Conservation (phyloP, 2,113 vertebrate genomes). For the Guaruba guarouba region DNA sequence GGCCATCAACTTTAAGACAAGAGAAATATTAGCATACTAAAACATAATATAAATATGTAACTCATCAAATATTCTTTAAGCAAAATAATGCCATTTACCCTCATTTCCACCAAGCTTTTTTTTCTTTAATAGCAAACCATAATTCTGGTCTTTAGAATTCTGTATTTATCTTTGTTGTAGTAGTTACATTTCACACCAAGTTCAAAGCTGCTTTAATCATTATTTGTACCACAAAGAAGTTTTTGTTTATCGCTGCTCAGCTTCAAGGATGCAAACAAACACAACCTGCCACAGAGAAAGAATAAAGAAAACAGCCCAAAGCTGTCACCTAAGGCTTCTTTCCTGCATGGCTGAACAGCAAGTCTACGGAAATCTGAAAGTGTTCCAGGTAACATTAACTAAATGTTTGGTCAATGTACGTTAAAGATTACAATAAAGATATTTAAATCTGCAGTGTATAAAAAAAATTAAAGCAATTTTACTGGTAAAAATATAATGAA, state of each 20-base stretch:
- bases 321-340: slow-evolving; percentile 19
- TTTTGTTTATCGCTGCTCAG: slow-evolving; percentile 51
- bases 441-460: slow-evolving; percentile 31
- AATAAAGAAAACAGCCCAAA: slow-evolving; percentile 54
- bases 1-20: neutral
- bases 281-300: slow-evolving; percentile 47
- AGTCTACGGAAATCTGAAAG: slow-evolving; percentile 18
- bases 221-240: slow-evolving; percentile 63
- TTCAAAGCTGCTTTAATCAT: slow-evolving; percentile 51
- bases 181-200: slow-evolving; percentile 30
- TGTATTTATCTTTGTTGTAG: slow-evolving; percentile 24
- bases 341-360: neutral
- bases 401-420: slow-evolving; percentile 42
- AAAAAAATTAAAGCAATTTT: slow-evolving; percentile 35
- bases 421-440: slow-evolving; percentile 37
- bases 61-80: neutral
- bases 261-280: slow-evolving; percentile 59
- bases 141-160: neutral
- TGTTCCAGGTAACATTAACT: slow-evolving; percentile 30
- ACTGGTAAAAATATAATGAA: slow-evolving; percentile 32
- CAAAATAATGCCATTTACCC: neutral
- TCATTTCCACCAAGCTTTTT: neutral
- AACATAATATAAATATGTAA: neutral
- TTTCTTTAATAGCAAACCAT: neutral
- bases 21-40: neutral